A percentile compares a stretch with the other conserved stretches of the same genome.
Conservation (phyloP, 2,113 vertebrate genomes). For the Coracopsis vasa region DNA sequence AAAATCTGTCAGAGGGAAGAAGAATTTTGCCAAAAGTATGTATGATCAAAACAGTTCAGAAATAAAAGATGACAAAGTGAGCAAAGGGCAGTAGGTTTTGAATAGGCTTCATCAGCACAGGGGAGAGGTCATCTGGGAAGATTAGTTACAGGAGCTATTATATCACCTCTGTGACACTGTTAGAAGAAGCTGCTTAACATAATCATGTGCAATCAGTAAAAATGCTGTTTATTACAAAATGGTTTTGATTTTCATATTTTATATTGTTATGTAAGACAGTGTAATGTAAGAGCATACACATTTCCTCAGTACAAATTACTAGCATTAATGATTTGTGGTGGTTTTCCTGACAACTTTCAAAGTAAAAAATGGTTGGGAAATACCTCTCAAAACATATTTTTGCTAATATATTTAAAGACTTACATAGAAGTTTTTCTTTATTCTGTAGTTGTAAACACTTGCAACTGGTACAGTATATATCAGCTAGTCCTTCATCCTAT, state of each 20-base stretch:
- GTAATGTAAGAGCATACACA: conserved; percentile 56
- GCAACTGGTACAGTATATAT: background rate
- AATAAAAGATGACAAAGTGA: conserved; percentile 77
- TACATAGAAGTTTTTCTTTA: background rate
- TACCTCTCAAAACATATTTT: conserved; percentile 52
- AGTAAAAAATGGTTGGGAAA: conserved; percentile 47
- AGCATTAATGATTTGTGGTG: conserved; percentile 61
- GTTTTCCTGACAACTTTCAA: conserved; percentile 60
- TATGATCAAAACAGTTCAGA: conserved; percentile 83
- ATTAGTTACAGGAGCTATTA: conserved; percentile 89
- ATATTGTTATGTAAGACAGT: conserved; percentile 73
- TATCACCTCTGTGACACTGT: conserved; percentile 88
- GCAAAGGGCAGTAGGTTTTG: conserved; percentile 86
- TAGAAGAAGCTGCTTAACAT: conserved; percentile 88
- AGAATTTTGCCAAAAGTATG: conserved; percentile 84
- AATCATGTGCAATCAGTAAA: conserved; percentile 99
- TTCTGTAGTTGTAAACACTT: background rate
- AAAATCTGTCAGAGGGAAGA: conserved; percentile 54
- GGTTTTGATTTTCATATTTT: conserved; percentile 78
- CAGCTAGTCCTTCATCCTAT: background rate
- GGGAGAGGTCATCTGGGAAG: conserved; percentile 89
- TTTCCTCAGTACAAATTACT: conserved; percentile 63
- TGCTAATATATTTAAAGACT: conserved; percentile 41
- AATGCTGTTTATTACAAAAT: conserved; percentile 90
- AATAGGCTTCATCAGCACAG: conserved; percentile 98